These are phyloP conservation scores for Ceraclea dissimilis DNA, from an alignment of 2,888 invertebrate genomes.

Conservation along the genomic window DNA sequence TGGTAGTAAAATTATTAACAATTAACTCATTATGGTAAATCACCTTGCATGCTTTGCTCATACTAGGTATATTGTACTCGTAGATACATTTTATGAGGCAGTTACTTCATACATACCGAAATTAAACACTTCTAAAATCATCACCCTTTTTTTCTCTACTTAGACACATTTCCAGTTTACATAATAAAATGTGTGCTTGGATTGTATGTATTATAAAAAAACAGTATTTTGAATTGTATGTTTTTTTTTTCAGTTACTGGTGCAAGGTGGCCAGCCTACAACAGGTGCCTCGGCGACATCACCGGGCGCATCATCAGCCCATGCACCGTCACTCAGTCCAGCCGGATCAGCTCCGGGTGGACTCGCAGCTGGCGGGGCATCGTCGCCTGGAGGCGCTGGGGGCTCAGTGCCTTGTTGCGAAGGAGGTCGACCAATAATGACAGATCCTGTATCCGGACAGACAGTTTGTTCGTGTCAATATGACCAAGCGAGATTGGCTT, in stretches of 20 bases:
- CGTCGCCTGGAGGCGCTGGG: constrained; percentile 51
- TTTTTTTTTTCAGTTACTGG: constrained; percentile 55
- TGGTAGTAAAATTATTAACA: too few species aligned
- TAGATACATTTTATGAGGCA: too few species aligned
- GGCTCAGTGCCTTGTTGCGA: constrained; percentile 65
- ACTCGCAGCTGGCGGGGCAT: constrained; percentile 52
- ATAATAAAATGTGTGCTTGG: too few species aligned
- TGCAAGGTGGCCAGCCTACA: constrained; percentile 68
- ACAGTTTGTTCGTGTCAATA: constrained; percentile 93
- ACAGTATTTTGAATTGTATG: too few species aligned
- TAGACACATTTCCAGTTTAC: too few species aligned
- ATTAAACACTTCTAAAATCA: too few species aligned
- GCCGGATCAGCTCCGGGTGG: constrained; percentile 54
- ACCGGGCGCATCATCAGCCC: constrained; percentile 65
- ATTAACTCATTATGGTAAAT: too few species aligned
- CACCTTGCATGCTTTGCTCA: too few species aligned
- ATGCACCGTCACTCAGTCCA: constrained; percentile 63
- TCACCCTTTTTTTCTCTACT: too few species aligned
- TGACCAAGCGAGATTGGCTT: constrained; percentile 78
- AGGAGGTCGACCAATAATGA: constrained; percentile 84
- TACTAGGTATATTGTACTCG: too few species aligned
- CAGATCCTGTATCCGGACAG: constrained; percentile 88
- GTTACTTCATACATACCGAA: too few species aligned
- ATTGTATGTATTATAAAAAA: too few species aligned
- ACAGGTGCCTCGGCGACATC: constrained; percentile 68